These are phyloP conservation scores for Coecobrya sp. DNA, from an alignment of 2,888 invertebrate species.

Conservation along the genomic window DNA sequence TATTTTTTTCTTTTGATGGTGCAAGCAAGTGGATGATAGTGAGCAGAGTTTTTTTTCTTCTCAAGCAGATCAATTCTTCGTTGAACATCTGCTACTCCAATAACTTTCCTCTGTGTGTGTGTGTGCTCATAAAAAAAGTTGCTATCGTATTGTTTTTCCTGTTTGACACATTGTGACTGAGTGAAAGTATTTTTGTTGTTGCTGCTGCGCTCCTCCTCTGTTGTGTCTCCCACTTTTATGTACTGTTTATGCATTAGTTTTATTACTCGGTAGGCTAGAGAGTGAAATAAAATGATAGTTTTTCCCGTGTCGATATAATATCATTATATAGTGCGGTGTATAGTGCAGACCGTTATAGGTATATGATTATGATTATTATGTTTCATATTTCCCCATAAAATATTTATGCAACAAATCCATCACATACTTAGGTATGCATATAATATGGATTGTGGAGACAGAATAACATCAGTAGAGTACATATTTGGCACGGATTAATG, in stretches of 20 bases:
- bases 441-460: no score
- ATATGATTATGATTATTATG: no score
- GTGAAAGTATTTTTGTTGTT: background rate
- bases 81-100: constrained; percentile 24
- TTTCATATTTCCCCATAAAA: constrained; percentile 6
- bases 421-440: no score
- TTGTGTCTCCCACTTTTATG: constrained; percentile 11
- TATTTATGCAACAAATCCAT: background rate
- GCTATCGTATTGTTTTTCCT: background rate
- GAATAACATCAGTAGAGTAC: background rate
- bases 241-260: constrained; percentile 45
- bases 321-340: background rate
- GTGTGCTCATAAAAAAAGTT: constrained; percentile 28
- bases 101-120: background rate
- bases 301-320: background rate
- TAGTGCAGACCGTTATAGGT: no score
- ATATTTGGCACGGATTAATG: background rate
- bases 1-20: background rate
- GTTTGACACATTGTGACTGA: constrained; percentile 33
- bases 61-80: constrained; percentile 24
- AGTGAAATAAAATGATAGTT: background rate
- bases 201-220: background rate
- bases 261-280: constrained; percentile 1
- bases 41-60: background rate
- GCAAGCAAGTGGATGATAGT: background rate